Percentiles rank a stretch among this genome's conserved stretches.
Evolutionary conservation across 2,797 vertebrate genomes (phyloP).

Genomic region (Thaleichthys pacificus): DNA sequence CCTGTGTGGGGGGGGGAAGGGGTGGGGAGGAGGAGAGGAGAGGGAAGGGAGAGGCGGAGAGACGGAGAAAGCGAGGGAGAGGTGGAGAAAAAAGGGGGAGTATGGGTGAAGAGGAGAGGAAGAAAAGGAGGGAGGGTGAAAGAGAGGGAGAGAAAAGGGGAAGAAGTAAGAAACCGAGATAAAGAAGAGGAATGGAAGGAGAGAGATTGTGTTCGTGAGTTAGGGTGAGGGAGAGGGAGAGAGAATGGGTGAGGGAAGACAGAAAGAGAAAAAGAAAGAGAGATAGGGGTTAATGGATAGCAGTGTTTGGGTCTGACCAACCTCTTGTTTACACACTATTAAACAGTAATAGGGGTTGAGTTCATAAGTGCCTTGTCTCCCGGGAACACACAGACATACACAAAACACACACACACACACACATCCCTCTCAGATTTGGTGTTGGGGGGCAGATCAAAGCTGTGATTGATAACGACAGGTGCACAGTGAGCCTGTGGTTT

Average conservation of each 20-base stretch:
- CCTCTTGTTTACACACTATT: constrained; percentile 65
- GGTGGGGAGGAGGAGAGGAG: constrained; percentile 3
- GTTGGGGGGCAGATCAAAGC: constrained; percentile 38
- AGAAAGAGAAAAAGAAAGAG: constrained; percentile 37
- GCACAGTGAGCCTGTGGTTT: constrained; percentile 40
- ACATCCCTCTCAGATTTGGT: background rate
- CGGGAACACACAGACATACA: constrained; percentile 22
- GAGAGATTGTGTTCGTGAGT: constrained; percentile 16
- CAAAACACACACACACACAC: background rate
- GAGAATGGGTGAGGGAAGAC: constrained; percentile 15
- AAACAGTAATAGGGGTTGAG: constrained; percentile 60
- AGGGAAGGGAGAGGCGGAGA: constrained; percentile 5
- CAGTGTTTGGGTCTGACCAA: constrained; percentile 46
- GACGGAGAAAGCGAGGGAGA: constrained; percentile 21
- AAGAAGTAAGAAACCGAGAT: constrained; percentile 14
- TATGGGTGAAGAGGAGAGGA: constrained; percentile 12
- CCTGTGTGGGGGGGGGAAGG: constrained; percentile 74
- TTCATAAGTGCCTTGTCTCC: constrained; percentile 57
- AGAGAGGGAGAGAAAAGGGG: constrained; percentile 34
- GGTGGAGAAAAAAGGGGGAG: constrained; percentile 44
- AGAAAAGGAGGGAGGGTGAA: constrained; percentile 34
- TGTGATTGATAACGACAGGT: constrained; percentile 55
- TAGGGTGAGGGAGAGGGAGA: constrained; percentile 13
- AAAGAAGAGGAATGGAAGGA: constrained; percentile 21
- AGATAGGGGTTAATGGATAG: constrained; percentile 59